Evolutionary conservation across 2,113 vertebrate species (phyloP).

Genomic region (Dicerorhinus sumatrensis): DNA sequence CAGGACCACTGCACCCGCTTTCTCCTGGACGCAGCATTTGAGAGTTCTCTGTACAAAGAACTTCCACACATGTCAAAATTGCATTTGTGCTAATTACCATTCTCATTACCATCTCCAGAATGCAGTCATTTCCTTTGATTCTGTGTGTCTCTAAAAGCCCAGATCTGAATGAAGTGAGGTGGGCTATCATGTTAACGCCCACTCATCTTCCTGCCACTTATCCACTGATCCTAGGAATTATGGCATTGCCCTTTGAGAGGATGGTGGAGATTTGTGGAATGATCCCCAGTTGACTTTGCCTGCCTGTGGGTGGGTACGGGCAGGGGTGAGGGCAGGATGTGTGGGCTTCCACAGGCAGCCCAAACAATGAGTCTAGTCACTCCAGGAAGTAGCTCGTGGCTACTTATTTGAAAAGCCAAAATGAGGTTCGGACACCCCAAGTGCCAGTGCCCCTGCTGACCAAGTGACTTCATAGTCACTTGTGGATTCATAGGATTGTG

Average conservation of each 20-base stretch:
- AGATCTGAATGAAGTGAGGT: background rate
- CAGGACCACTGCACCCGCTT: background rate
- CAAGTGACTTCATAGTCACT: background rate
- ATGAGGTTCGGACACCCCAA: background rate
- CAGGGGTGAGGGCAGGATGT: background rate
- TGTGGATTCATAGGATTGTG: too few relatives aligned
- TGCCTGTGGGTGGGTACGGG: background rate
- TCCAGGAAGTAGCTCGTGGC: background rate
- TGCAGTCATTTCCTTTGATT: background rate
- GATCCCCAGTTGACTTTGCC: background rate
- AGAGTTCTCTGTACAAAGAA: slow-evolving; percentile 52
- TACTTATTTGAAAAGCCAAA: background rate
- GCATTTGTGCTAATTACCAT: slow-evolving; percentile 63
- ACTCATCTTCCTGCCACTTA: background rate
- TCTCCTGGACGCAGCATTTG: background rate
- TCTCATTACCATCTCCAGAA: slow-evolving; percentile 61
- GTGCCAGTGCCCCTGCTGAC: background rate
- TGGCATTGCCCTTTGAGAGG: background rate
- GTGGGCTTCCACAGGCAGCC: background rate
- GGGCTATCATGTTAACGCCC: background rate
- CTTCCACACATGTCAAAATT: slow-evolving; percentile 63
- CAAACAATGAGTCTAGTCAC: background rate
- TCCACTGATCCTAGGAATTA: background rate
- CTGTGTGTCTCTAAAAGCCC: background rate
- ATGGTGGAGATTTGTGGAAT: background rate